A percentile compares a stretch with the other conserved stretches of the same genome.
Evolutionary conservation across 2,113 vertebrate genomes (phyloP).

Genomic region (Apodemus sylvaticus): DNA sequence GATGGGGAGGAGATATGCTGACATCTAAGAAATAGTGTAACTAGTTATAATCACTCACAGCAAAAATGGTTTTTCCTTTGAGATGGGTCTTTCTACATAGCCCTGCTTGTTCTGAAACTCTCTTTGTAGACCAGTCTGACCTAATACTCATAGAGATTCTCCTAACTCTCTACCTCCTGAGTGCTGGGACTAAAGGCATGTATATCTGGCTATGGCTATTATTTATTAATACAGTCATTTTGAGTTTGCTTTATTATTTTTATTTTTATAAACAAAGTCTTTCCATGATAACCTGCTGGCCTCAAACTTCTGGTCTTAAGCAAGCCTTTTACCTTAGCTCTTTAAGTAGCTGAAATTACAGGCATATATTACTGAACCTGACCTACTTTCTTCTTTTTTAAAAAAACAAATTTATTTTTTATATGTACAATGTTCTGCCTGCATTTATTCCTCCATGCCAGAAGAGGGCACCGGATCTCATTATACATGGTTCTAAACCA

Average conservation of each 20-base stretch:
- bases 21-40: background rate
- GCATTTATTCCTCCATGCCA: too few species aligned
- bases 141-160: background rate
- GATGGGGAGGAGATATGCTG: background rate
- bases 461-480: too few species aligned
- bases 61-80: background rate
- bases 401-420: too few species aligned
- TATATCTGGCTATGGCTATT: background rate
- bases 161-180: background rate
- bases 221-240: background rate
- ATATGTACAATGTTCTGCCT: too few species aligned
- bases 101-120: background rate
- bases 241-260: background rate
- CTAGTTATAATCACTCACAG: background rate
- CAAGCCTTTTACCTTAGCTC: background rate
- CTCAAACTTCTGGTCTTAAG: background rate
- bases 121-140: background rate
- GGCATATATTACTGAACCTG: background rate
- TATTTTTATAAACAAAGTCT: background rate
- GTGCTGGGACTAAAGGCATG: background rate
- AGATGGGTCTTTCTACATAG: background rate
- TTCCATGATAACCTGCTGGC: background rate
- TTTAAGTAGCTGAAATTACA: background rate
- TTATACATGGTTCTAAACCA: too few species aligned
- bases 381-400: too few species aligned